Base-by-base conservation (phyloP, 53 echinoderm and acorn worm genomes). In the Holothuria scabra region DNA sequence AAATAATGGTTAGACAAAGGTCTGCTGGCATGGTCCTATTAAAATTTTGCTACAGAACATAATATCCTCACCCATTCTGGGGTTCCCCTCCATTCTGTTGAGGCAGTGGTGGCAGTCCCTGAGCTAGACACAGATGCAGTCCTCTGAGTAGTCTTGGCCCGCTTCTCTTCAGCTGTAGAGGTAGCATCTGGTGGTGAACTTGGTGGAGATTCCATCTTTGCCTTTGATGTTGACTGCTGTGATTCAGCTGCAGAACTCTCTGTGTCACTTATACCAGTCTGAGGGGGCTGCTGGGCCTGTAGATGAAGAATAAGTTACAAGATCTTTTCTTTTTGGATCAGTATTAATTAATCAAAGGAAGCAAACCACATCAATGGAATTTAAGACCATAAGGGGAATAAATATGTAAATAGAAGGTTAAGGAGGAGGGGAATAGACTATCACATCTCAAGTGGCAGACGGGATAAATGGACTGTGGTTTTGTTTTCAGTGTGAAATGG, bases 31-130 rank as follows among this genome's bases (percentile, higher is more conserved):
- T 62, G 8, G 10, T 0, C 7, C 41, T 10, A 4, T 41, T 41
- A 2, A 41, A 41, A 0, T 41, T 41, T 64, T 64, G 28, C 22
- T 24, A 32, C 13, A 8, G 5, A 66, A 10, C 7, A 8, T 8
- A 41, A 41, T 41, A 56, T 38, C 12, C 85, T 37, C 81, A 99
- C 99, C 99, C 99, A 99, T 30, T 99, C 99, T 32, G 99, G 90
- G 31, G 88, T 87, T 19, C 94, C 92, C 56, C 88, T 91, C 99
- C 99, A 99, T 22, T 96, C 96, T 37, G 90, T 93, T 29, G 85
- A 75, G n/a, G 81, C 67, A 48, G 89, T 91, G 59, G 88, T 87
- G 19, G 89, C 82, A 8, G 93, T 85, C 3, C 88, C 93, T 64
- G 93, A 93, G 58, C 78, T 78, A 10, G 95, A 93, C 4, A 93